These are phyloP conservation scores for Plutella xylostella DNA, from an alignment of 2,888 invertebrate species.

Conservation along the genomic window DNA sequence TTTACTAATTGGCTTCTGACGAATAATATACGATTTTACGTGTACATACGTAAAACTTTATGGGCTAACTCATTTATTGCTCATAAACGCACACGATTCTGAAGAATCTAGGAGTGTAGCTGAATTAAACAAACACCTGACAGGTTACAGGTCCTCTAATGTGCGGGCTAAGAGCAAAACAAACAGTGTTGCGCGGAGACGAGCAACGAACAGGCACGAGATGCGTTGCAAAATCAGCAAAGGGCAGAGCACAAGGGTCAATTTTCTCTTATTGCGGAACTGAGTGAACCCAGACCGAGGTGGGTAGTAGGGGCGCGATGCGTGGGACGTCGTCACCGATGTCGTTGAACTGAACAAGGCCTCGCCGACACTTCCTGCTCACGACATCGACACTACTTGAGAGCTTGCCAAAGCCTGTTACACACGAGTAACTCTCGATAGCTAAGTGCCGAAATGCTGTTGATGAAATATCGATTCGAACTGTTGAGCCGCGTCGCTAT, in stretches of 20 bases:
- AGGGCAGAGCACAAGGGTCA: slow-evolving; percentile 38
- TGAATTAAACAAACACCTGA: no score
- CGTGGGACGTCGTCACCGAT: slow-evolving; percentile 30
- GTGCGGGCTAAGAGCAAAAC: no score
- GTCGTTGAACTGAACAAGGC: slow-evolving; percentile 48
- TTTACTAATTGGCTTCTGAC: no score
- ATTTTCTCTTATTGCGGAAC: slow-evolving; percentile 49
- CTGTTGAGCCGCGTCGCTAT: no score
- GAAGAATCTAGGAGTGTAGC: no score
- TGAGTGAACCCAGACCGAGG: slow-evolving; percentile 25
- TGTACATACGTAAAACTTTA: no score
- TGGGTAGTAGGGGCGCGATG: slow-evolving; percentile 24
- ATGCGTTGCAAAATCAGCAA: slow-evolving; percentile 6
- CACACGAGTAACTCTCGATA: slow-evolving; percentile 17
- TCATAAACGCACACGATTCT: no score
- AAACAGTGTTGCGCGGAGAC: no score
- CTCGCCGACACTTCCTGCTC: slow-evolving; percentile 41
- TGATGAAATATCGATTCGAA: no score
- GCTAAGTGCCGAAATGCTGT: background rate
- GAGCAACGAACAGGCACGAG: background rate
- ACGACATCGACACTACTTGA: slow-evolving; percentile 27
- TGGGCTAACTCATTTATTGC: no score
- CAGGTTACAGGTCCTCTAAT: no score
- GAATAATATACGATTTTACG: no score
- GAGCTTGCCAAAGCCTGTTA: slow-evolving; percentile 25